These are phyloP conservation scores for Gracilinanus agilis DNA, from an alignment of 2,113 vertebrate genomes.

Conservation along the genomic window DNA sequence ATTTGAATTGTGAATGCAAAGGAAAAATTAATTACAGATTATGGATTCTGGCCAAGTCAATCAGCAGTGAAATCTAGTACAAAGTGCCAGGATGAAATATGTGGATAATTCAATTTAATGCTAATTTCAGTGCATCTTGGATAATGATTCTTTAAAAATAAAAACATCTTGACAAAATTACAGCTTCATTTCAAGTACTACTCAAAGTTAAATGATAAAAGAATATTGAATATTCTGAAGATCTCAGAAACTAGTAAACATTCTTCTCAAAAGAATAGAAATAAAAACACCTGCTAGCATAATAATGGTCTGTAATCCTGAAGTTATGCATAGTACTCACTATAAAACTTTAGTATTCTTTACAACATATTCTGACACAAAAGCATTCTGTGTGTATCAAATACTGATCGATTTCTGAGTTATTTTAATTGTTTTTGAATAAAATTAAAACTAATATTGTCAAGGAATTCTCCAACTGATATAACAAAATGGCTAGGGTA, in stretches of 20 bases:
- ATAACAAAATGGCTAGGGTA: not conserved
- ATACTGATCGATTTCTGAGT: not conserved
- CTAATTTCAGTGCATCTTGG: constrained; percentile 34
- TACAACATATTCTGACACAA: constrained; percentile 37
- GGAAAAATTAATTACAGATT: constrained; percentile 42
- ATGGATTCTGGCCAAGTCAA: constrained; percentile 26
- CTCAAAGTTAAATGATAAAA: constrained; percentile 41
- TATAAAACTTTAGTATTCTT: not conserved
- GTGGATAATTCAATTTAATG: constrained; percentile 44
- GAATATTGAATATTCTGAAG: constrained; percentile 54
- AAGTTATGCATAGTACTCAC: not conserved
- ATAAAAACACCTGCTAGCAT: not conserved
- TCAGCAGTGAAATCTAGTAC: constrained; percentile 35
- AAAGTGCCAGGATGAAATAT: not conserved
- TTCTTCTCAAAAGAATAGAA: constrained; percentile 30
- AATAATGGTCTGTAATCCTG: not conserved
- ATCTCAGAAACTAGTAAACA: constrained; percentile 26
- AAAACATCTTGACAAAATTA: constrained; percentile 50
- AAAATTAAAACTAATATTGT: not conserved
- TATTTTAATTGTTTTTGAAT: constrained; percentile 27
- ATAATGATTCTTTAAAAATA: constrained; percentile 46
- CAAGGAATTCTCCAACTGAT: not conserved
- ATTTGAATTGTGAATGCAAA: constrained; percentile 52
- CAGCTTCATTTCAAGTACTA: constrained; percentile 24
- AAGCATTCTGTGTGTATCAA: constrained; percentile 1